Percentiles rank a stretch among this genome's conserved stretches.
Conservation (phyloP, 1,140 invertebrate genomes). For the Tyrophagus putrescentiae region DNA sequence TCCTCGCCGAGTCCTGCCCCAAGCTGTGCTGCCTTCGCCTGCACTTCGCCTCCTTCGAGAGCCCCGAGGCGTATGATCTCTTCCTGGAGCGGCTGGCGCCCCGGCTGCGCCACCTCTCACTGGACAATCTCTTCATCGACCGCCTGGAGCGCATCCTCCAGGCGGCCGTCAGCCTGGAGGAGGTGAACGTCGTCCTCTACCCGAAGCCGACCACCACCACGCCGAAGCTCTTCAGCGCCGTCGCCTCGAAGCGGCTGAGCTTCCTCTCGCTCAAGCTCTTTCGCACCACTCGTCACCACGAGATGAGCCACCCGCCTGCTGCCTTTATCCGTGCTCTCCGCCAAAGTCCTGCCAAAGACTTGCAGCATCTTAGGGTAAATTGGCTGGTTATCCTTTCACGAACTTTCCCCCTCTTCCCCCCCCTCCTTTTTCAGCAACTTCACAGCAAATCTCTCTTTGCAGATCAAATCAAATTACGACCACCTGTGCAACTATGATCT, state of each 20-base stretch:
- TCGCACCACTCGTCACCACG: no score
- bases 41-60: background rate
- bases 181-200: no score
- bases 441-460: background rate
- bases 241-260: no score
- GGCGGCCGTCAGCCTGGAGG: no score
- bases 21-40: slow-evolving; percentile 9
- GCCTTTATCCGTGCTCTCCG: background rate
- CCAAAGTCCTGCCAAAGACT: background rate
- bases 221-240: no score
- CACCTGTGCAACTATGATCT: background rate
- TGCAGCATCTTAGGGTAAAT: background rate
- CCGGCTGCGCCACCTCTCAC: background rate
- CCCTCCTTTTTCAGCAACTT: background rate
- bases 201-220: no score
- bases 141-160: no score
- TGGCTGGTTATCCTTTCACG: background rate
- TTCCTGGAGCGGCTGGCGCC: background rate
- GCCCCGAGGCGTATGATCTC: background rate
- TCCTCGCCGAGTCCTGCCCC: background rate
- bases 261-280: no score
- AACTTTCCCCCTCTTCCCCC: background rate
- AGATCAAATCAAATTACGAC: slow-evolving; percentile 8
- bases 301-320: no score
- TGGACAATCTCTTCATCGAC: slow-evolving; percentile 3